A percentile compares a stretch with the other conserved stretches of the same genome.
Evolutionary conservation across 2,113 vertebrate species (phyloP).

Genomic region (Pseudorhombus dupliciocellatus): DNA sequence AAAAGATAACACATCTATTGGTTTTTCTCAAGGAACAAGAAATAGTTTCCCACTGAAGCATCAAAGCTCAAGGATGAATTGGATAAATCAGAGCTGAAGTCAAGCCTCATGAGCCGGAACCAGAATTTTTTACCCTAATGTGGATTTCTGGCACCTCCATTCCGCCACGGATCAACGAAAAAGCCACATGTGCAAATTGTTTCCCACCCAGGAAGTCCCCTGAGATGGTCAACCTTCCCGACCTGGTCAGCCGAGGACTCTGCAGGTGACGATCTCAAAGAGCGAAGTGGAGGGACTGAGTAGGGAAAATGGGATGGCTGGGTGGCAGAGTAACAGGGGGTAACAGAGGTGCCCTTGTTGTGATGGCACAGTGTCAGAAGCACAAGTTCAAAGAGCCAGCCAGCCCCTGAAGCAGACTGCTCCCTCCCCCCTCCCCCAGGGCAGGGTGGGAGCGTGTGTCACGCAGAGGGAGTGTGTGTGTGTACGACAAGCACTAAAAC

Average conservation of each 20-base stretch:
- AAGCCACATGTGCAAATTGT: conserved; percentile 9
- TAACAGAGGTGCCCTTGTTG: conserved; percentile 64
- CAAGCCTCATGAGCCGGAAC: neutral
- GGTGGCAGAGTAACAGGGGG: neutral
- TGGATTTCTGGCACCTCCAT: neutral
- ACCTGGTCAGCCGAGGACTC: conserved; percentile 31
- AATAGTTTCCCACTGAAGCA: neutral
- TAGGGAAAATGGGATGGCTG: conserved; percentile 7
- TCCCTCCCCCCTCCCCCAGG: too few relatives aligned
- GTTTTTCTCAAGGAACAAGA: conserved; percentile 9
- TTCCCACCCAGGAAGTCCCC: conserved; percentile 22
- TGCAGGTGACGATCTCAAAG: conserved; percentile 26
- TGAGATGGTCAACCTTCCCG: conserved; percentile 18
- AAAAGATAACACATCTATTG: neutral
- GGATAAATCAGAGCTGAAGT: neutral
- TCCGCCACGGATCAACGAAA: conserved; percentile 21
- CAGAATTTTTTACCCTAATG: neutral
- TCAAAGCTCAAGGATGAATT: conserved; percentile 5
- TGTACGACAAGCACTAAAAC: conserved; percentile 27
- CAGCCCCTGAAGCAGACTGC: conserved; percentile 23
- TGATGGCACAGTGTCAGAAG: conserved; percentile 60
- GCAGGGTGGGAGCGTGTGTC: conserved; percentile 31
- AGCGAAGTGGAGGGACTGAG: conserved; percentile 31
- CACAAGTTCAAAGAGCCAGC: conserved; percentile 69
- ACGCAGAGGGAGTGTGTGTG: conserved; percentile 8